These are phyloP conservation scores for Dendrophyllia cribrosa DNA, from an alignment of 64 coral and sea anemone genomes.

Conservation along the genomic window DNA sequence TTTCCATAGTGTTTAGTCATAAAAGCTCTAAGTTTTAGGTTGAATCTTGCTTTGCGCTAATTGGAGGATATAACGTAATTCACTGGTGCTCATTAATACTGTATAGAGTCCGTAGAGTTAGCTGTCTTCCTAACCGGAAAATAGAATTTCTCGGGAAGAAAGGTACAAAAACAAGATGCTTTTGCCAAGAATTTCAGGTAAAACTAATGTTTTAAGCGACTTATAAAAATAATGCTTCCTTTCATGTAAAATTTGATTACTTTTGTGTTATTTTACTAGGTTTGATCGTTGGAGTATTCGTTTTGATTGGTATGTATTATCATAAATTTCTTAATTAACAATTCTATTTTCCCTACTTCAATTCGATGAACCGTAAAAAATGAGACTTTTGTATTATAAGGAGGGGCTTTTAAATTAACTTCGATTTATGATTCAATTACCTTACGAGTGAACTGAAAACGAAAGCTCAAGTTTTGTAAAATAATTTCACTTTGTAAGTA, in stretches of 20 bases:
- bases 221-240: background rate
- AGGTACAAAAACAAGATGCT: background rate
- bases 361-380: background rate
- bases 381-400: no score
- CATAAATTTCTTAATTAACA: background rate
- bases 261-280: background rate
- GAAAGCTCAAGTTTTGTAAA: no score
- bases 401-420: no score
- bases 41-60: conserved; percentile 29
- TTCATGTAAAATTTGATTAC: background rate
- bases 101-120: background rate
- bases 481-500: no score
- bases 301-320: conserved; percentile 22
- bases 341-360: background rate
- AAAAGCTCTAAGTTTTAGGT: background rate
- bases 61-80: conserved; percentile 31
- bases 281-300: background rate
- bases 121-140: conserved; percentile 9
- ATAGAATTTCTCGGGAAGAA: background rate
- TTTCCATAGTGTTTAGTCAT: background rate
- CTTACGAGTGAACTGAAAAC: no score
- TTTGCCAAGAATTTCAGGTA: conserved; percentile 27
- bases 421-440: no score
- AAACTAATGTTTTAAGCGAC: background rate
- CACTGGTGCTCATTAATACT: conserved; percentile 21